These are phyloP conservation scores for Epicampocera succincta DNA, from an alignment of 2,888 invertebrate species.

Conservation along the genomic window DNA sequence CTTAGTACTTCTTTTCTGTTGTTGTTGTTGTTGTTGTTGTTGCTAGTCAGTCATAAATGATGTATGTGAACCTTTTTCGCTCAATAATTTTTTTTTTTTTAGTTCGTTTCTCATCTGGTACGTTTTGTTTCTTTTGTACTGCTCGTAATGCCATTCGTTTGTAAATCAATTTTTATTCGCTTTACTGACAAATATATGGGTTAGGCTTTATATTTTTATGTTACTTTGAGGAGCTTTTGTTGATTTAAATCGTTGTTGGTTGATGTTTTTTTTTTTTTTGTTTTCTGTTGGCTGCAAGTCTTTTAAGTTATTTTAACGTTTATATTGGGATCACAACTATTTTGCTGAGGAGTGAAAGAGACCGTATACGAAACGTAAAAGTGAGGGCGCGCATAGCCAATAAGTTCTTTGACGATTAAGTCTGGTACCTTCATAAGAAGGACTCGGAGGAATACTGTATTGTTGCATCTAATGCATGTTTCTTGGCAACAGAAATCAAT, in stretches of 20 bases:
- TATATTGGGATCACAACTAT: constrained; percentile 72
- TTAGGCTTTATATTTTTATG: constrained; percentile 72
- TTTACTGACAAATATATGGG: constrained; percentile 79
- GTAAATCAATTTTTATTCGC: constrained; percentile 79
- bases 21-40: constrained; percentile 16
- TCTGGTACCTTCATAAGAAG: constrained; percentile 30
- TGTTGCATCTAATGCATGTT: constrained; percentile 12
- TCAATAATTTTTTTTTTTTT: constrained; percentile 37
- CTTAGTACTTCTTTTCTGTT: constrained; percentile 21
- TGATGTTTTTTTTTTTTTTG: constrained; percentile 34
- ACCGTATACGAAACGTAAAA: neutral
- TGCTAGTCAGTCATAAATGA: constrained; percentile 37
- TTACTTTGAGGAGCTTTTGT: constrained; percentile 9
- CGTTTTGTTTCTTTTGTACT: constrained; percentile 29
- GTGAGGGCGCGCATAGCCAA: neutral
- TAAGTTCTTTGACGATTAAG: constrained; percentile 31
- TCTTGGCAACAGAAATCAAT: constrained; percentile 70
- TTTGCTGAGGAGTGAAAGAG: neutral
- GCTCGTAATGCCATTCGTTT: constrained; percentile 52
- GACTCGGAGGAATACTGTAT: constrained; percentile 27
- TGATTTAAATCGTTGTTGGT: constrained; percentile 54
- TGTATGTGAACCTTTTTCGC: constrained; percentile 66
- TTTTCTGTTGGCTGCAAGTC: constrained; percentile 16
- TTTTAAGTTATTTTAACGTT: constrained; percentile 53
- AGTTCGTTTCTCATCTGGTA: constrained; percentile 26